phyloP scores from a whole-genome alignment of 2,113 vertebrate genomes.

The Chroicocephalus ridibundus region DNA sequence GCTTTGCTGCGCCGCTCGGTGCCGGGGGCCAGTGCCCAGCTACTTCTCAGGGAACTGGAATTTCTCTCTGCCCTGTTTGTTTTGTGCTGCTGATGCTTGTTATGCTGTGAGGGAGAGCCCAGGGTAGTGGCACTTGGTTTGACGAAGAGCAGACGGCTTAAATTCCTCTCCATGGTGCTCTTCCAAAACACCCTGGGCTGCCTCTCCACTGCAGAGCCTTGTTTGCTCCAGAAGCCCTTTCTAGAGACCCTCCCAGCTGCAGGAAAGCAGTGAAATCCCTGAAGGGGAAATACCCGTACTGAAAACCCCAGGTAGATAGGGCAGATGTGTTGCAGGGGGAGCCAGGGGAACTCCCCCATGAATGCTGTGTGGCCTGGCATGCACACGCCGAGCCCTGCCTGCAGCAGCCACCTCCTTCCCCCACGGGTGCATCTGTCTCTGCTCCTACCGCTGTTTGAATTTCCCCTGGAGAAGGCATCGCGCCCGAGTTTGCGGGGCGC shows the following conservation, averaged over 20 bases:
- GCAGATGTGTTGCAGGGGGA: neutral
- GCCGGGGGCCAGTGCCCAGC: neutral
- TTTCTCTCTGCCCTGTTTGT: slow-evolving; percentile 17
- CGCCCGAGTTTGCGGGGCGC: neutral
- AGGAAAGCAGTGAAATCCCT: neutral
- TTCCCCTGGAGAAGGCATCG: neutral
- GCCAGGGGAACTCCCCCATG: neutral
- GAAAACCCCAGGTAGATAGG: neutral
- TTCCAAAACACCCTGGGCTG: neutral
- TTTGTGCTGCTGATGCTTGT: neutral
- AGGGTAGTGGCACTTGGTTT: neutral
- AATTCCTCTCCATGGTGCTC: neutral
- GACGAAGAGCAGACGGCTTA: neutral
- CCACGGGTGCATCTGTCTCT: neutral
- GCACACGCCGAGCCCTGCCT: accelerated
- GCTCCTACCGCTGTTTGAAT: neutral
- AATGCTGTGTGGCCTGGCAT: neutral
- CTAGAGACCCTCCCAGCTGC: neutral
- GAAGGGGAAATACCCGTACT: neutral
- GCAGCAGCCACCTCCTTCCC: neutral
- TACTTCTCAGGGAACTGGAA: neutral
- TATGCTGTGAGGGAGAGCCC: neutral
- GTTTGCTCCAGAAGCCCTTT: neutral
- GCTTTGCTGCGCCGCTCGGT: neutral
- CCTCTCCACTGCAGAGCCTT: neutral